Evolutionary conservation across 2,888 invertebrate species (phyloP), one percentile per base, ranked within the genome.

Genomic region (Pseudococcus longispinus): DNA sequence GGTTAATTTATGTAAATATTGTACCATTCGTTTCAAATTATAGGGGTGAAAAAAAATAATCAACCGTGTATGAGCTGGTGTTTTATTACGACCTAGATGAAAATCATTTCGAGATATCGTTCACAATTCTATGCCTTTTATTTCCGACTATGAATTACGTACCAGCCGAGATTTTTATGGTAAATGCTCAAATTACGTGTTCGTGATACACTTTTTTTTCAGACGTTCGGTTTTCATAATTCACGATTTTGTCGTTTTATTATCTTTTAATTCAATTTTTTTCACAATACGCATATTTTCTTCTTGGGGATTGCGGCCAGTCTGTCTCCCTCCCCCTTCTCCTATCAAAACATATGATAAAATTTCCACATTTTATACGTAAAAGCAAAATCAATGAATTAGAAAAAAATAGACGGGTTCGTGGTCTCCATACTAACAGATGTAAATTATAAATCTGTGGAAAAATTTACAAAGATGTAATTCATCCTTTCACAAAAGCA

Each of bases 1-100:
- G 65, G 65, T 65, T 65, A 65, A 65, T 65, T 65, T 65, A 65
- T 65, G 65, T 13, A 65, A 65, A 65, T 65, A 65, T 65, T 26
- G 26, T 51, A 65, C 23, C 65, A 65, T 65, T 65, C 26, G 65
- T 65, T 26, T 65, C 65, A 26, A 26, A 65, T 65, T 65, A 65
- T 26, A 65, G 51, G 51, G 51, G 26, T 13, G 60, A 23, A 65
- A 65, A 65, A 65, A 65, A 65, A 65, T 65, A 65, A 65, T 65
- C 65, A 65, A 51, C 51, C 51, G 11, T 65, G 15, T 65, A 26
- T 26, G 23, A 65, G 26, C 65, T 23, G 65, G 65, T 26, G 65
- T 26, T 65, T 26, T 26, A 65, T 65, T 65, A 26, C 23, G 4
- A 26, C 23, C 11, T 65, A 26, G 23, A 23, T 65, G 15, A 65